phyloP scores from a whole-genome alignment of 2,113 vertebrate species.

The Rhabdornis inornatus region DNA sequence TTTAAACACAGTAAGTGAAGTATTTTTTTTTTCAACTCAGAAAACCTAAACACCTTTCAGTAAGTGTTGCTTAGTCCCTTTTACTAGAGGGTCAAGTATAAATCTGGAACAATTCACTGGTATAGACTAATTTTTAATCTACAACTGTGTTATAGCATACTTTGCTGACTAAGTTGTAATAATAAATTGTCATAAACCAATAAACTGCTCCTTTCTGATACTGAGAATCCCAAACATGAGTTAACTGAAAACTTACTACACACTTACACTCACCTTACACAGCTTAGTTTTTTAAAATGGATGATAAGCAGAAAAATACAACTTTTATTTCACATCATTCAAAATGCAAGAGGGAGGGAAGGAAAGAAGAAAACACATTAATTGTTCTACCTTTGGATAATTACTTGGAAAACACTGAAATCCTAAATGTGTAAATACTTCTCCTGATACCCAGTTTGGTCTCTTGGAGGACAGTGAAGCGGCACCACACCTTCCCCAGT shows the following conservation, averaged over 20 bases:
- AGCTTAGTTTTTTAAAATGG: neutral
- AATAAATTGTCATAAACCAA: neutral
- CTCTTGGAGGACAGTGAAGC: neutral
- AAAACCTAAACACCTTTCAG: neutral
- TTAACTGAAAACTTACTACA: neutral
- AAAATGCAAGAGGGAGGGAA: neutral
- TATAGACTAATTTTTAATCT: neutral
- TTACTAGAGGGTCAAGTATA: neutral
- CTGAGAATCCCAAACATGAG: neutral
- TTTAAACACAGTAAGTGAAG: neutral
- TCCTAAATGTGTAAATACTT: neutral
- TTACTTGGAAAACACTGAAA: neutral
- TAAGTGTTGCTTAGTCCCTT: neutral
- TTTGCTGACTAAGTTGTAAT: neutral
- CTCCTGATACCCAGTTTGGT: neutral
- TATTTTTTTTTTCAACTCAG: neutral
- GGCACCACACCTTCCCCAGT: neutral
- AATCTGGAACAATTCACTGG: neutral
- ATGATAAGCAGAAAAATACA: neutral
- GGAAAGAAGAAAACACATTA: neutral
- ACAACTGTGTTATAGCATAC: fast-evolving
- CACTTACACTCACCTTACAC: neutral
- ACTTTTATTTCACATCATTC: neutral
- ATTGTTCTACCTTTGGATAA: neutral
- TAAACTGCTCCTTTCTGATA: neutral